These are phyloP conservation scores for Ligdia adustata DNA, from an alignment of 2,888 invertebrate species.

Conservation along the genomic window DNA sequence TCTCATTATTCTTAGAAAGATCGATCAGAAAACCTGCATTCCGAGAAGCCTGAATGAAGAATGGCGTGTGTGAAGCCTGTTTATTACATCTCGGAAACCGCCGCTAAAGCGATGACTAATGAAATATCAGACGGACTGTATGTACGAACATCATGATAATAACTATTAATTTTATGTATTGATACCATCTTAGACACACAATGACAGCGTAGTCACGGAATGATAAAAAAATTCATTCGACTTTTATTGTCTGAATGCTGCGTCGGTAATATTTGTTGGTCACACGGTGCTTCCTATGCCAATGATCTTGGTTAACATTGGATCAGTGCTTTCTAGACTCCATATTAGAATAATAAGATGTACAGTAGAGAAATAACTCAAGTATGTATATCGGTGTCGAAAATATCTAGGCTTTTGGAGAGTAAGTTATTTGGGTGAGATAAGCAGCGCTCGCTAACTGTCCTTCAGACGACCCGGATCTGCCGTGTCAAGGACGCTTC, in stretches of 20 bases:
- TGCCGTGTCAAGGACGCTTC: constrained; percentile 34
- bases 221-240: constrained; percentile 8
- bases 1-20: constrained; percentile 12
- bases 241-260: constrained; percentile 1
- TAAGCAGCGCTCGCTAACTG: too few relatives aligned
- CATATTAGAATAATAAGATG: too few relatives aligned
- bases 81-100: constrained; percentile 23
- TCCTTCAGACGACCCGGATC: constrained; percentile 35
- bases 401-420: too few relatives aligned
- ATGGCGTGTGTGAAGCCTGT: constrained; percentile 20
- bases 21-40: constrained; percentile 23
- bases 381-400: too few relatives aligned
- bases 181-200: constrained; percentile 19
- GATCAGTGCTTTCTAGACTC: too few relatives aligned
- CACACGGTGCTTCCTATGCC: not conserved
- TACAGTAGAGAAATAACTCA: too few relatives aligned
- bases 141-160: constrained; percentile 21
- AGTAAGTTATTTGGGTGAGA: too few relatives aligned
- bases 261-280: not conserved
- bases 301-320: constrained; percentile 4
- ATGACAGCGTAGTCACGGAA: constrained; percentile 14
- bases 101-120: constrained; percentile 20
- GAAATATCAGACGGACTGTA: constrained; percentile 15
- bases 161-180: constrained; percentile 17
- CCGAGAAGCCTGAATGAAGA: constrained; percentile 16